Evolutionary conservation across 2,888 invertebrate genomes (phyloP), one percentile per base, ranked within the genome.

Genomic region (Podotricha telesiphe): DNA sequence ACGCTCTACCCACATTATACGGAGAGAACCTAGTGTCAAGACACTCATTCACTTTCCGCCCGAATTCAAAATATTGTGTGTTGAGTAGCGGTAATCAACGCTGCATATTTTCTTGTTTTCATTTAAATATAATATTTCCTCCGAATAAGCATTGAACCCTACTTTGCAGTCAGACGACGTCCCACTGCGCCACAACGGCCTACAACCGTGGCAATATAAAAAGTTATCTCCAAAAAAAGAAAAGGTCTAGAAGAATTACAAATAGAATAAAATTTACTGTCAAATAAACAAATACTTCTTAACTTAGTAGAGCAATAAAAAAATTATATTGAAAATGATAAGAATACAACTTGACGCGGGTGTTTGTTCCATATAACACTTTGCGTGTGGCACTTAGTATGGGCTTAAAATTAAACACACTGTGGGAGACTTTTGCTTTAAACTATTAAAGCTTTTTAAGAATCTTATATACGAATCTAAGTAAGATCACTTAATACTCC

Each of bases 301-400:
- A n/a, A 55, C 28, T 37, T 11, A 37, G 28, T 55, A 59, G 15
- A n/a, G 5, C 3, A 42, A 22, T 20, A 22, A 22, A 5, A n/a
- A 45, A 10, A 42, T 15, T 40, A 42, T 59, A 42, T 59, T 3
- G 7, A 10, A 45, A 6, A 45, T 59, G 45, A 59, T 45, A 45
- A 22, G 45, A 59, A 59, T 59, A 45, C 8, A 22, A 5, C 17
- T 45, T 28, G 22, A 45, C 42, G 28, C 22, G 59, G 59, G 45
- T 45, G 59, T 59, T 22, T 45, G 59, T 28, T n/a, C 53, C 34
- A 59, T 45, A 59, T 59, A 45, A 17, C 22, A 22, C 59, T 59
- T 45, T 28, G 59, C 59, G 59, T 59, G 59, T 42, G 59, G 59
- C 45, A 45, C 15, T 8, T 19, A 20, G 40, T 59, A 59, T n/a